Percentiles rank a stretch among this genome's conserved stretches.
Evolutionary conservation across 2,797 vertebrate genomes (phyloP).

Genomic region (Phylloscopus collybita): DNA sequence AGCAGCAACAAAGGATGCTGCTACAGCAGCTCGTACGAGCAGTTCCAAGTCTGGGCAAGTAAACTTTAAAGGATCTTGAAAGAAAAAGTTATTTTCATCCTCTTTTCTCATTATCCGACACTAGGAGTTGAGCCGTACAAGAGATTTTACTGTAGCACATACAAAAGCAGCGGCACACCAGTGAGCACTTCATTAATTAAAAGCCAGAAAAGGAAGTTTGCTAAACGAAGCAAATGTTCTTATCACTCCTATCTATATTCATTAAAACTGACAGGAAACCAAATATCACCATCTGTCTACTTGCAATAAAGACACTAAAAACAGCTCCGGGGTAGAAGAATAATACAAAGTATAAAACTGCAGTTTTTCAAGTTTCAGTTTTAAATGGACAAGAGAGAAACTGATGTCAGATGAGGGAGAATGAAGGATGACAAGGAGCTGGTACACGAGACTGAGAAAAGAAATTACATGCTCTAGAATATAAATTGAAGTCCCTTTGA

Average conservation of each 20-base stretch:
- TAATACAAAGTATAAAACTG: slow-evolving; percentile 65
- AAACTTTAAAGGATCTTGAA: slow-evolving; percentile 4
- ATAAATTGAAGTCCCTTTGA: neutral
- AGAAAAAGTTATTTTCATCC: slow-evolving; percentile 17
- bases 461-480: neutral
- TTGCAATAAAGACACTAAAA: slow-evolving; percentile 75
- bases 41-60: neutral
- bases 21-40: accelerated
- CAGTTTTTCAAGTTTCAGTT: slow-evolving; percentile 63
- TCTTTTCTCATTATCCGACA: neutral
- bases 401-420: neutral
- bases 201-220: slow-evolving; percentile 77
- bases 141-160: slow-evolving; percentile 13
- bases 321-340: slow-evolving; percentile 70
- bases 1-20: neutral
- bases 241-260: slow-evolving; percentile 77
- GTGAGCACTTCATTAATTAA: slow-evolving; percentile 74
- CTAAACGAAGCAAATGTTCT: slow-evolving; percentile 78
- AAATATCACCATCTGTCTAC: slow-evolving; percentile 80
- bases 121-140: neutral
- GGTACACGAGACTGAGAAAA: neutral
- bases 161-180: slow-evolving; percentile 66
- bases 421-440: neutral
- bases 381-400: slow-evolving; percentile 55
- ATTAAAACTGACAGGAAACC: slow-evolving; percentile 80